Conservation (phyloP, 2,113 vertebrate genomes). For the Glaucomys volans region DNA sequence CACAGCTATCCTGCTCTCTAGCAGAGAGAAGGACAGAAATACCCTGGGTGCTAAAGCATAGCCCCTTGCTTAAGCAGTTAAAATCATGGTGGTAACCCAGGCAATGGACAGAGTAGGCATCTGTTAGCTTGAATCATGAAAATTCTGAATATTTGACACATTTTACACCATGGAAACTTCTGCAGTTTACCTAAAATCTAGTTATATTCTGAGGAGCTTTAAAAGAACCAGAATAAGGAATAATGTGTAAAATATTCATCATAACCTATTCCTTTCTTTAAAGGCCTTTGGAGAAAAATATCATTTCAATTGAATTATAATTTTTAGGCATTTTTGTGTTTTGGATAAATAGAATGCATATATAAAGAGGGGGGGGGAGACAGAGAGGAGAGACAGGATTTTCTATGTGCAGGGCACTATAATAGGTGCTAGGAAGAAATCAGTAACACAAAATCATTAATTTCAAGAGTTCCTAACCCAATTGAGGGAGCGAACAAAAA, state of each 20-base stretch:
- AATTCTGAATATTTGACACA: background rate
- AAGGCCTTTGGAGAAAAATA: background rate
- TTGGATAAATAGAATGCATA: background rate
- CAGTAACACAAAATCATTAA: background rate
- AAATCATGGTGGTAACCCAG: background rate
- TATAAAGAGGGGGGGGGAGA: no score
- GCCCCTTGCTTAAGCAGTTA: background rate
- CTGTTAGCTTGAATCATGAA: background rate
- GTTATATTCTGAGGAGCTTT: background rate
- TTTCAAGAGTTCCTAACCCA: background rate
- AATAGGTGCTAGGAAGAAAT: background rate
- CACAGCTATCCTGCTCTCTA: background rate
- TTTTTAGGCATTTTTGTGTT: background rate
- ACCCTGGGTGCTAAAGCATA: background rate
- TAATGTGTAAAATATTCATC: background rate
- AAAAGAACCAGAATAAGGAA: background rate
- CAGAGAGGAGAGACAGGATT: no score
- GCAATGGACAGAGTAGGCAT: background rate
- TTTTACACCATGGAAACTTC: background rate
- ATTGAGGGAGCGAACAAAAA: background rate
- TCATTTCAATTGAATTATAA: background rate
- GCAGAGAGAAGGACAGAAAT: background rate
- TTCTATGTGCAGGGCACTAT: background rate
- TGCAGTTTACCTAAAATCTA: background rate
- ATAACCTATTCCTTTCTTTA: background rate